Base-by-base conservation (phyloP, 2,888 invertebrate species). In the Oxyteleia sp. region DNA sequence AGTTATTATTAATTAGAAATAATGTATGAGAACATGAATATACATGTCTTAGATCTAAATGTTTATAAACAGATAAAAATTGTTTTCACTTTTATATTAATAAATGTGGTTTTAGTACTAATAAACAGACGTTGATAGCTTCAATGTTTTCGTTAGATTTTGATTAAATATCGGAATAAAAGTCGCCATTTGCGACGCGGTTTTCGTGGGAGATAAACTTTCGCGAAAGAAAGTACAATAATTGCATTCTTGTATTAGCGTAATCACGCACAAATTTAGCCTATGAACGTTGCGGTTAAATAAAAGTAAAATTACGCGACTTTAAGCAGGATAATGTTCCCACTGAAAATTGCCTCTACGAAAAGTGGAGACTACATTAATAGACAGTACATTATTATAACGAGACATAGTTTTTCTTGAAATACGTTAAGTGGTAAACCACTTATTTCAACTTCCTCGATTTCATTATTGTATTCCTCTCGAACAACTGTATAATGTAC, bases 171-270 rank as follows among this genome's bases (percentile, higher is more conserved):
- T 15, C 11, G 8, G 38, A 49, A 59, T 23, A 32, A 49, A 10
- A 71, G 20, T 26, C 26, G 32, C 41, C 15, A 29, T 43, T 55
- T 32, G 26, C 32, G 26, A 23, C 20, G 75, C 23, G 59, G 68
- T 72, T 66, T 80, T 72, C 49, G 61, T 80, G 66, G 43, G 51
- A 66, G 53, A 72, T 57, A 66, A 72, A 80, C 80, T 80, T 80
- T 72, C 80, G 41, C 38, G 41, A 72, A 78, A 72, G 80, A 80
- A 80, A 80, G 80, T 66, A 51, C 51, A 43, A 41, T 72, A 66
- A 72, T 51, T 64, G 57, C 57, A 72, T 80, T 72, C 59, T 23
- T 79, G 57, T 26, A 13, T 72, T 64, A 71, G 38, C 41, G 29
- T 66, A 66, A 80, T 72, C 49, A 57, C 43, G 57, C 57, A 49